Base-by-base conservation (phyloP, 1,140 invertebrate species). In the Holotrichia oblita region DNA sequence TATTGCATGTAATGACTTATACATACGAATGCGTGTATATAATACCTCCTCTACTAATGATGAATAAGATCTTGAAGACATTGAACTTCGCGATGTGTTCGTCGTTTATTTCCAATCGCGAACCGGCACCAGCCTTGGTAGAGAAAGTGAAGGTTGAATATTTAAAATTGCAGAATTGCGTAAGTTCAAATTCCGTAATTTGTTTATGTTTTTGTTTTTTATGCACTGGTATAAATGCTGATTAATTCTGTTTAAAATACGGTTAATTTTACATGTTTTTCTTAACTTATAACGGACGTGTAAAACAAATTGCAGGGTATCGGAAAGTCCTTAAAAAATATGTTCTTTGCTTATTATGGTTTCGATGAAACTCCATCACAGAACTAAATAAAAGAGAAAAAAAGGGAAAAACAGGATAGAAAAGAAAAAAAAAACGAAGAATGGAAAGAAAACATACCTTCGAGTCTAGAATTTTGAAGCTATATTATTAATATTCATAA, bases 401-500 rank as follows among this genome's bases (percentile, higher is more conserved):
- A 34, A 1, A 34, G 14, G 7, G 14, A 44, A 44, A 14, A 44
- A 44, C 9, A 44, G 14, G 42, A 44, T 9, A 44, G 42, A 44
- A n/a, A n/a, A n/a, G n/a, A n/a, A 44, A 44, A 9, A 44, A 9
- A 44, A 9, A 44, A 14, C 2, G 6, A 55, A 17, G 48, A 17
- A n/a, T n/a, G n/a, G 10, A 4, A 55, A 55, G 14, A 55, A 55
- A 17, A 55, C 48, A 55, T 55, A 55, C 48, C 48, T 55, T 2
- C 48, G 48, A 55, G 48, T 55, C 48, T 55, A 55, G 48, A 55
- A 55, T 55, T 55, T 55, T 55, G 48, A 55, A 55, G 48, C 48
- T 55, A 55, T 55, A 55, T 55, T 55, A 55, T 55, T 55, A 55
- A 55, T 55, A 55, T 55, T 55, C 48, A 55, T 55, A 55, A 55